Percentiles rank a stretch among this genome's conserved stretches.
Conservation (phyloP, 2,113 vertebrate genomes). For the Oreotrochilus melanogaster region DNA sequence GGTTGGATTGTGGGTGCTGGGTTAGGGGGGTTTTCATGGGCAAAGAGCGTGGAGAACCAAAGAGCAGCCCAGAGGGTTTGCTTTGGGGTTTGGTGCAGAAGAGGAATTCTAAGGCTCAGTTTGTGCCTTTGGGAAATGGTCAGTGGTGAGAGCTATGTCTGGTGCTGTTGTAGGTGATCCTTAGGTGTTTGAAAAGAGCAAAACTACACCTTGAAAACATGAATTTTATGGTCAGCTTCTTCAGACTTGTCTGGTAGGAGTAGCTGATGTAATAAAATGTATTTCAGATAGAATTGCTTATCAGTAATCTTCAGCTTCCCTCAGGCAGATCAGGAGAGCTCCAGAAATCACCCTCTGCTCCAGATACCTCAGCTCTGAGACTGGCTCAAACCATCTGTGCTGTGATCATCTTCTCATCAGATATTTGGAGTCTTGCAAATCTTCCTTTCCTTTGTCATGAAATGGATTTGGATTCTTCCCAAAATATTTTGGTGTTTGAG, state of each 20-base stretch:
- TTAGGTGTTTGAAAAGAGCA: neutral
- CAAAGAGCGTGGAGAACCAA: rapidly evolving
- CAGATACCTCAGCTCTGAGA: neutral
- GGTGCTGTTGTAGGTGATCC: neutral
- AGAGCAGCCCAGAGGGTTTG: neutral
- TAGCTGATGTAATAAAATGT: neutral
- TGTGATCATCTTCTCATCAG: neutral
- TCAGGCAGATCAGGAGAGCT: rapidly evolving
- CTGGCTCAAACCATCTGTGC: rapidly evolving
- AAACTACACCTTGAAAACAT: neutral
- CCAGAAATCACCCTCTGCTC: neutral
- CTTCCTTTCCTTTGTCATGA: neutral
- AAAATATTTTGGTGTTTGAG: neutral
- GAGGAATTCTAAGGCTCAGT: neutral
- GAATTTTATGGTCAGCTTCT: neutral
- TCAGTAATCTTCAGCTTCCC: neutral
- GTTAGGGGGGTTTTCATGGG: neutral
- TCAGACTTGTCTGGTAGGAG: neutral
- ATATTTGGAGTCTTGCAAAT: neutral
- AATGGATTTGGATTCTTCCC: neutral
- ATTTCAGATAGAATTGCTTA: neutral
- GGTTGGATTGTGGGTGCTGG: neutral
- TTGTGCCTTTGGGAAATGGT: neutral
- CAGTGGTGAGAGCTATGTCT: neutral
- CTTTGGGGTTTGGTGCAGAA: neutral